Base-by-base conservation (phyloP, 2,797 vertebrate species). In the Spinus pinus region DNA sequence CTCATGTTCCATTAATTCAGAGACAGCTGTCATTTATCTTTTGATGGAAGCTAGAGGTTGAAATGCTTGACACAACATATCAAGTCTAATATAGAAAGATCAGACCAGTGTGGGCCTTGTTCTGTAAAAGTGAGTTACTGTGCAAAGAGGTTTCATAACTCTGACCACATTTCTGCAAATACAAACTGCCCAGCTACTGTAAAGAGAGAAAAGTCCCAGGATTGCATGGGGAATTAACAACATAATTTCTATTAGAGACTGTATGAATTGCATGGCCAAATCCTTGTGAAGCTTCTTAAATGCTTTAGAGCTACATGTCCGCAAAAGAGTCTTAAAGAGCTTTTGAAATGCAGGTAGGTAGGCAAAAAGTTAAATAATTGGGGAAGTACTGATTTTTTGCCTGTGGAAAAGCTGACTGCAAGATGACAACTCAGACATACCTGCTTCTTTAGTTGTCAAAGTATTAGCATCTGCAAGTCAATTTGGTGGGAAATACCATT, bases 21-120 rank as follows among this genome's bases (percentile, higher is more conserved):
- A 91, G 95, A 97, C 94, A 97, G 91, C 93, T 97, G 96, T 96
- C 97, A 97, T 94, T 98, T 97, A 96, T 86, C 75, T 94, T 96
- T 93, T 95, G 88, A 96, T 91, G 90, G 83, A 97, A 96, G 85
- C 60, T 81, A 95, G 85, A 96, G 81, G 94, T 95, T 93, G 86
- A 80, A 96, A 82, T 86, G 61, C 70, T 94, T 95, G 93, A 94
- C 96, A 93, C 51, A 94, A 83, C 35, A 54, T 78, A 92, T 91
- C 71, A 58, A 69, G 49, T 46, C 93, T 96, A 91, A 96, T 94
- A 91, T 27, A 35, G 64, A 86, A 84, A 94, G 83, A 95, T 56
- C 93, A 91, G 46, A 94, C 80, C 89, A 84, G 86, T 49, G 58
- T 91, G 53, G 65, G 21, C 57, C 85, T 23, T 73, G 53, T 77